phyloP scores from a whole-genome alignment of 2,888 invertebrate species.

The Furcula furcula region DNA sequence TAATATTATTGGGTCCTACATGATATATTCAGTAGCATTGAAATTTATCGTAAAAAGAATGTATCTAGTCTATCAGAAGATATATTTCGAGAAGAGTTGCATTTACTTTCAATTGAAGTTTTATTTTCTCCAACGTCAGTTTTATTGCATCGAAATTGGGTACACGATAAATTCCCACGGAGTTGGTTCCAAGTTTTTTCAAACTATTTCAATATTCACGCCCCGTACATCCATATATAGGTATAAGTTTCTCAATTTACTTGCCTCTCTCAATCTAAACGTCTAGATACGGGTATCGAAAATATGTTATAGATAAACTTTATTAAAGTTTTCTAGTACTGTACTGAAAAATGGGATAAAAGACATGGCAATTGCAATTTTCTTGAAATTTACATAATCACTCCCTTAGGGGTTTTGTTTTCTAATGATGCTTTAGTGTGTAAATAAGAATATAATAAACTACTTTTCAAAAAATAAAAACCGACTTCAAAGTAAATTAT shows the following conservation, averaged over 20 bases:
- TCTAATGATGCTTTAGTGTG: too few species aligned
- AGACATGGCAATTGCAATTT: not conserved
- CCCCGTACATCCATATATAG: conserved; percentile 21
- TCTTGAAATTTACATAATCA: too few species aligned
- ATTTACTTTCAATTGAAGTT: not conserved
- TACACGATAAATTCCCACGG: not conserved
- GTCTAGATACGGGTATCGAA: conserved; percentile 4
- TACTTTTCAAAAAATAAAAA: too few species aligned
- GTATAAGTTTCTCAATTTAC: conserved; percentile 27
- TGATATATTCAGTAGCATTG: too few species aligned
- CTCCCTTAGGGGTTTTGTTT: too few species aligned
- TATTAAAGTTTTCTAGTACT: not conserved
- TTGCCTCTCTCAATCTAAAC: conserved; percentile 31
- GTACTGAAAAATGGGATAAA: not conserved
- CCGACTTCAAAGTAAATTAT: too few species aligned
- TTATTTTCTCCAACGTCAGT: not conserved
- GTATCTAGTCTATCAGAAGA: too few species aligned
- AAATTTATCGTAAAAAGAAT: too few species aligned
- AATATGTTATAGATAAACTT: not conserved
- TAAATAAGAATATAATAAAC: too few species aligned
- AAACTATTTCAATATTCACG: conserved; percentile 18
- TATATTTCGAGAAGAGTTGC: too few species aligned
- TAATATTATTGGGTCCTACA: too few species aligned
- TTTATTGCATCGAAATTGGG: not conserved
- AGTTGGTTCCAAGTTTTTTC: conserved; percentile 7